A percentile compares a stretch with the other conserved stretches of the same genome.
phyloP scores from a whole-genome alignment of 2,113 vertebrate species.

The Dascyllus trimaculatus region DNA sequence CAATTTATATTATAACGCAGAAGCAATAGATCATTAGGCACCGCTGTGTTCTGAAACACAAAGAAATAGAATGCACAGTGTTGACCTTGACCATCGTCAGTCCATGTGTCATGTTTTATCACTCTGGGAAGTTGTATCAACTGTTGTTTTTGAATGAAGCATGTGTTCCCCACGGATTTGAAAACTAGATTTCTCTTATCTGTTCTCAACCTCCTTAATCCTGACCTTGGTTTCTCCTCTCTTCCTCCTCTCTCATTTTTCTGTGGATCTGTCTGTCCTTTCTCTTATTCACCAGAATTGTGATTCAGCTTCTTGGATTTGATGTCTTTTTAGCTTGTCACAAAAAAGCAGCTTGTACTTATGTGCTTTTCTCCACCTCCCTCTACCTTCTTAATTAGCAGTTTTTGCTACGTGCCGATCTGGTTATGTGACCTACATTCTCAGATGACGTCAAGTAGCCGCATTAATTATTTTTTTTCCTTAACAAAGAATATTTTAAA shows the following conservation, averaged over 20 bases:
- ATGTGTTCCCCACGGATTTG: neutral
- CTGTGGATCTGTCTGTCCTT: neutral
- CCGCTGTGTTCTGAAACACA: neutral
- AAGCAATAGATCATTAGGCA: neutral
- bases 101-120: conserved; percentile 13
- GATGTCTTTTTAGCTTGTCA: neutral
- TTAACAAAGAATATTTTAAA: neutral
- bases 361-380: neutral
- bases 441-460: no score
- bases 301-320: neutral
- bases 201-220: neutral
- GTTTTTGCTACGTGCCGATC: neutral
- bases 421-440: neutral
- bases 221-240: neutral
- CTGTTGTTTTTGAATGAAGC: neutral
- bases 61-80: neutral
- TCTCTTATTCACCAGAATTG: neutral
- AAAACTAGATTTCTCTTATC: neutral
- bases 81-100: conserved; percentile 15
- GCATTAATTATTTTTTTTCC: no score
- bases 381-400: neutral
- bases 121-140: conserved; percentile 7
- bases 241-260: neutral
- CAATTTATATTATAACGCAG: no score
- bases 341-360: neutral